These are phyloP conservation scores for Manis javanica DNA, from an alignment of 2,797 vertebrate species.

Conservation along the genomic window DNA sequence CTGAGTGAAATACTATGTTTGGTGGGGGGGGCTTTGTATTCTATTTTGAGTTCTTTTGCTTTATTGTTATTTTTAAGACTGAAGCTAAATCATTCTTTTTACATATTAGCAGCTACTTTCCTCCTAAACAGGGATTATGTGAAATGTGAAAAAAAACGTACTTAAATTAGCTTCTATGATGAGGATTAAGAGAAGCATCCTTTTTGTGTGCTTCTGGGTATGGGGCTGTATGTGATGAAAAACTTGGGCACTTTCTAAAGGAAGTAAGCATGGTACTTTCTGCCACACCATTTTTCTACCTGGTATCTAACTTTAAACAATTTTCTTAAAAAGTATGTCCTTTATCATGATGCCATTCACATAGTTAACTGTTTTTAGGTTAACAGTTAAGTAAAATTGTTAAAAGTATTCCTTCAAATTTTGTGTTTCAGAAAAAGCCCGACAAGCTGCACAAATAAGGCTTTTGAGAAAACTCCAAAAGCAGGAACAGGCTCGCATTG, in stretches of 20 bases:
- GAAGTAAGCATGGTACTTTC: neutral
- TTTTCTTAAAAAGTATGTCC: neutral
- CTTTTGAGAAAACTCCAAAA: conserved; percentile 96
- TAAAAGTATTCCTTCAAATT: conserved; percentile 42
- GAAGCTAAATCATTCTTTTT: conserved; percentile 3
- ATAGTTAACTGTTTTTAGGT: neutral
- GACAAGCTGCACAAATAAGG: conserved; percentile 97
- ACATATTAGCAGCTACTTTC: neutral
- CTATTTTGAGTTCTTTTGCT: neutral
- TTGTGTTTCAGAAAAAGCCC: conserved; percentile 93
- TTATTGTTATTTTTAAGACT: conserved; percentile 1
- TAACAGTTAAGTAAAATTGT: neutral
- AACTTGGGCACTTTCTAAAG: neutral
- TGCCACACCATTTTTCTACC: neutral
- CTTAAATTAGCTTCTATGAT: neutral
- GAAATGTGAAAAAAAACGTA: neutral
- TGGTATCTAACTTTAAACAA: neutral
- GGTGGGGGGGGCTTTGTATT: neutral
- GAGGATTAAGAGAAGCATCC: neutral
- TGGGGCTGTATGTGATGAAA: neutral
- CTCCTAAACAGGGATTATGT: neutral
- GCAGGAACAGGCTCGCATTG: conserved; percentile 94
- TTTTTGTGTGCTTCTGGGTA: neutral
- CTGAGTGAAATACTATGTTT: conserved; percentile 9
- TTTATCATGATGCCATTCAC: conserved; percentile 16